These are phyloP conservation scores for Idaea dimidiata DNA, from an alignment of 2,888 invertebrate species.

Conservation along the genomic window DNA sequence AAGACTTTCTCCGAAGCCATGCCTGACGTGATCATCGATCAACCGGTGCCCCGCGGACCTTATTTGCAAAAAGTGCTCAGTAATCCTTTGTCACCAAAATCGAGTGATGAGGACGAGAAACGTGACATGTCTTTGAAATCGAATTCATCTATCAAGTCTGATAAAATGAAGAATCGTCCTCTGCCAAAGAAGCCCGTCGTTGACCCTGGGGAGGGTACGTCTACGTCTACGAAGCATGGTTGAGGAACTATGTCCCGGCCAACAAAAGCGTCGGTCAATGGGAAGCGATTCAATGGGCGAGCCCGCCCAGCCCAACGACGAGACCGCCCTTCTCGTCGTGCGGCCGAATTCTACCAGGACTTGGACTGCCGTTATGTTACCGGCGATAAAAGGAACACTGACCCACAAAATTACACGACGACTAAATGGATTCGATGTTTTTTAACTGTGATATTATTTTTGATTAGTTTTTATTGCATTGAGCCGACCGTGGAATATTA, in stretches of 20 bases:
- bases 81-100: conserved; percentile 45
- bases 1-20: conserved; percentile 52
- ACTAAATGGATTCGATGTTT: conserved; percentile 49
- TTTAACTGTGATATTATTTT: conserved; percentile 76
- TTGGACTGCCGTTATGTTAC: conserved; percentile 39
- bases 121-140: conserved; percentile 51
- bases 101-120: conserved; percentile 42
- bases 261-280: conserved; percentile 22
- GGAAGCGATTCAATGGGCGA: conserved; percentile 15
- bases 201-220: conserved; percentile 67
- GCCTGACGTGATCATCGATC: conserved; percentile 71
- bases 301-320: conserved; percentile 17
- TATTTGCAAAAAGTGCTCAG: conserved; percentile 82
- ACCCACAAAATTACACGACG: conserved; percentile 3
- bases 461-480: conserved; percentile 48
- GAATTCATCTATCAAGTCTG: conserved; percentile 63
- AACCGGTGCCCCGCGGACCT: conserved; percentile 75
- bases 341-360: conserved; percentile 36
- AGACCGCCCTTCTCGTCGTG: conserved; percentile 16
- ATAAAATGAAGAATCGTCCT: conserved; percentile 85
- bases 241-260: conserved; percentile 40
- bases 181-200: conserved; percentile 82
- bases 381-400: conserved; percentile 16
- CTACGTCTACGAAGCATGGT: conserved; percentile 45
- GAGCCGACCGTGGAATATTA: conserved; percentile 12